Conservation (phyloP, 2,797 vertebrate genomes). For the Cottoperca gobio region DNA sequence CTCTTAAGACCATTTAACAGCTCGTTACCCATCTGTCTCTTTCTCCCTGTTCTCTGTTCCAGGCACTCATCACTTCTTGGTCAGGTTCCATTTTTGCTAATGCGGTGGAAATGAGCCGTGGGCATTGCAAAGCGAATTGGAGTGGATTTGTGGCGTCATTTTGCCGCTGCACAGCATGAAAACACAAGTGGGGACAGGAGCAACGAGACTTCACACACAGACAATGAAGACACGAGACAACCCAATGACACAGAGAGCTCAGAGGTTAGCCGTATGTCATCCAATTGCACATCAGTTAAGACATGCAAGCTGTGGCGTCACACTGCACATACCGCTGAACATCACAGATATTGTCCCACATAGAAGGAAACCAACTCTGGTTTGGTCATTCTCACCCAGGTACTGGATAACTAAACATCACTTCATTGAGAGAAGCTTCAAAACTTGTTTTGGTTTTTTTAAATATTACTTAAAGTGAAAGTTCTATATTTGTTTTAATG, state of each 20-base stretch:
- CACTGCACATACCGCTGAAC: slow-evolving; percentile 12
- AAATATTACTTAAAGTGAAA: too few relatives aligned
- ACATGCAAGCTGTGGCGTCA: slow-evolving; percentile 1
- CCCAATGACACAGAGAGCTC: slow-evolving; percentile 24
- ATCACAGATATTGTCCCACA: neutral
- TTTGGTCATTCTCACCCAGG: too few relatives aligned
- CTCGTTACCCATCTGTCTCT: slow-evolving; percentile 72
- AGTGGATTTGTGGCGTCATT: slow-evolving; percentile 53
- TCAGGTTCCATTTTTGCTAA: slow-evolving; percentile 80
- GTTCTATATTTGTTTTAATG: too few relatives aligned
- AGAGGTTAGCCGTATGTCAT: slow-evolving; percentile 12
- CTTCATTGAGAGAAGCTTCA: too few relatives aligned
- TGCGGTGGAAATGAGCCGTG: slow-evolving; percentile 79
- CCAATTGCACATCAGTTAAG: slow-evolving; percentile 34
- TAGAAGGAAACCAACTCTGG: neutral
- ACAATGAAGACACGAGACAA: slow-evolving; percentile 7
- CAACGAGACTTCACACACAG: slow-evolving; percentile 19
- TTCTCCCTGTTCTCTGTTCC: slow-evolving; percentile 53
- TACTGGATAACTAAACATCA: too few relatives aligned
- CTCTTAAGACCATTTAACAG: slow-evolving; percentile 82
- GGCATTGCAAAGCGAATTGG: slow-evolving; percentile 61
- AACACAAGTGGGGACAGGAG: slow-evolving; percentile 44
- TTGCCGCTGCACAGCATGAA: slow-evolving; percentile 36
- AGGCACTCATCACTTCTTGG: slow-evolving; percentile 71
- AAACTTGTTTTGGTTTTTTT: too few relatives aligned